These are phyloP conservation scores for Neopipo cinnamomea DNA, from an alignment of 2,113 vertebrate genomes.

Conservation along the genomic window DNA sequence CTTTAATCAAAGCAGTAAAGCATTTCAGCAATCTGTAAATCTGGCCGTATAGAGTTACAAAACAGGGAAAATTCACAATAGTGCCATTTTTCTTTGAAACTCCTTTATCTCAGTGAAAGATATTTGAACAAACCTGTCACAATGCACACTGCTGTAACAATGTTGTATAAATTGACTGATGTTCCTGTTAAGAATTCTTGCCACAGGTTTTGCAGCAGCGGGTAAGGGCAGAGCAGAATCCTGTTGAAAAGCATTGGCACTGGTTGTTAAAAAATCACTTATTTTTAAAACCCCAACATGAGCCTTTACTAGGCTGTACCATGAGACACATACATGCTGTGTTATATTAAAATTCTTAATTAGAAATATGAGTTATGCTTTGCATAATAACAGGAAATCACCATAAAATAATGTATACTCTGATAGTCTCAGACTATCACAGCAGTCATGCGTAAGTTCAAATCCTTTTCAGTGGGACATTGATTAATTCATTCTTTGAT, in stretches of 20 bases:
- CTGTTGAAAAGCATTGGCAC: neutral
- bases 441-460: slow-evolving; percentile 40
- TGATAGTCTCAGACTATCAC: neutral
- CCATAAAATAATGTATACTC: neutral
- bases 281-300: neutral
- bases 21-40: neutral
- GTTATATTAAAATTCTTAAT: slow-evolving; percentile 39
- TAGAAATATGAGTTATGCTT: slow-evolving; percentile 13
- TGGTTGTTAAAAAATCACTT: neutral
- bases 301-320: neutral
- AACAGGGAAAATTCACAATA: neutral
- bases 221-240: neutral
- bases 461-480: slow-evolving; percentile 36
- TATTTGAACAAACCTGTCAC: neutral
- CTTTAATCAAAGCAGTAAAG: neutral
- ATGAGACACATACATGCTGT: neutral
- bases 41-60: neutral
- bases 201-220: neutral
- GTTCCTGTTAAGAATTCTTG: slow-evolving; percentile 12
- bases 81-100: neutral
- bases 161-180: neutral
- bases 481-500: slow-evolving; percentile 53
- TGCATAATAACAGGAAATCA: neutral
- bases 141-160: neutral
- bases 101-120: neutral